These are phyloP conservation scores for Clupea harengus DNA, from an alignment of 2,113 vertebrate genomes.

Conservation along the genomic window DNA sequence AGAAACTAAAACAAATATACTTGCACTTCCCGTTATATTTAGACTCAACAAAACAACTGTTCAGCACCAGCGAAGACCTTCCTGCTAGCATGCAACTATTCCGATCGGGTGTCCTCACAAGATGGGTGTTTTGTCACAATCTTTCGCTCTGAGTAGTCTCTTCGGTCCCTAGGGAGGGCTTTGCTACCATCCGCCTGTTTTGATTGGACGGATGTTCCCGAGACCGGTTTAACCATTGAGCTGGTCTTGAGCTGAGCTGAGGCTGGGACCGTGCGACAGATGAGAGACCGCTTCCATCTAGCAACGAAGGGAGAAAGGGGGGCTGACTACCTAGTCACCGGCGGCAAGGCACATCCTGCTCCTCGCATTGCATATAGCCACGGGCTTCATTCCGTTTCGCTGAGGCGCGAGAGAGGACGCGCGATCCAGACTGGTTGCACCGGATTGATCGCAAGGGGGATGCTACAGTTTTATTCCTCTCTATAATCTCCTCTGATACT, in stretches of 20 bases:
- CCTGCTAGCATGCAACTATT: background rate
- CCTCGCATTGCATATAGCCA: slow-evolving; percentile 44
- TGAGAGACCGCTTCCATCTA: slow-evolving; percentile 56
- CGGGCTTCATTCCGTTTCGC: slow-evolving; percentile 37
- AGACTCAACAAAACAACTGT: background rate
- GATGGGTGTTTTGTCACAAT: slow-evolving; percentile 31
- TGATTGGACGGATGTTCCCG: slow-evolving; percentile 50
- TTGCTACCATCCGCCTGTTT: slow-evolving; percentile 46
- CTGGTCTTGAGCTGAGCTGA: slow-evolving; percentile 38
- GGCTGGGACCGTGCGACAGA: slow-evolving; percentile 48
- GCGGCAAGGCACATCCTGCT: slow-evolving; percentile 38
- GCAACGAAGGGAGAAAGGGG: slow-evolving; percentile 38
- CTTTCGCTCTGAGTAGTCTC: slow-evolving; percentile 16
- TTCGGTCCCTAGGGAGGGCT: slow-evolving; percentile 41
- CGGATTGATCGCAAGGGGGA: slow-evolving; percentile 41
- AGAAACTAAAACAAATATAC: background rate
- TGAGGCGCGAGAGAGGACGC: slow-evolving; percentile 40
- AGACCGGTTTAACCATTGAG: slow-evolving; percentile 50
- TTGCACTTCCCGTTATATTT: background rate
- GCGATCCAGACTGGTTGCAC: slow-evolving; percentile 31
- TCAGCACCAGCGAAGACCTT: background rate
- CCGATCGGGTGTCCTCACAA: background rate
- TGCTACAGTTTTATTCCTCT: slow-evolving; percentile 51
- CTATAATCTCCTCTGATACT: slow-evolving; percentile 19
- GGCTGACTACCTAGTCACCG: slow-evolving; percentile 43